A percentile compares a stretch with the other conserved stretches of the same genome.
These are phyloP conservation scores for Trichosurus vulpecula DNA, from an alignment of 2,797 vertebrate species.

Conservation along the genomic window DNA sequence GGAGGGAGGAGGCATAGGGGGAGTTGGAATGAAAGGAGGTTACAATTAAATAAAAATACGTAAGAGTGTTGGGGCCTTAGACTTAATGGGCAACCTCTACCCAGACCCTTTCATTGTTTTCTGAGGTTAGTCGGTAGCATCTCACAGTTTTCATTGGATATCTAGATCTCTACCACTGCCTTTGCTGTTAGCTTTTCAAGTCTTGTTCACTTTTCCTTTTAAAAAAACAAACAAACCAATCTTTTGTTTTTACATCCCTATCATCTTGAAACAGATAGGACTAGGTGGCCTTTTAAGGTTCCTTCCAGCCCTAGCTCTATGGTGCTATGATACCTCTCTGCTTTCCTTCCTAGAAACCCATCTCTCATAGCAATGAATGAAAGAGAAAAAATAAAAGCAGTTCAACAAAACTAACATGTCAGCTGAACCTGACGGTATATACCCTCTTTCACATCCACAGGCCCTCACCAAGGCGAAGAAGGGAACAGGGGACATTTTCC, in stretches of 20 bases:
- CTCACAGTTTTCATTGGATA: background rate
- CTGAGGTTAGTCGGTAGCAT: background rate
- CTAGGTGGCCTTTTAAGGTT: background rate
- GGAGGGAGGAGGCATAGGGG: background rate
- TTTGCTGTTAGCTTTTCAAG: background rate
- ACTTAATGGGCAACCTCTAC: background rate
- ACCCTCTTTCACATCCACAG: no score
- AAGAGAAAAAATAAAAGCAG: background rate
- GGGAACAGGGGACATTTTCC: background rate
- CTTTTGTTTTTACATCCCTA: background rate
- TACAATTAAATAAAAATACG: background rate
- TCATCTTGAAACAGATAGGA: background rate
- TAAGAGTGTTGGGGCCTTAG: background rate
- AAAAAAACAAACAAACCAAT: background rate
- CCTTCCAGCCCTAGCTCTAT: background rate
- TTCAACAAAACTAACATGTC: background rate
- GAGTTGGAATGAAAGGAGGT: background rate
- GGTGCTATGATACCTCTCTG: background rate
- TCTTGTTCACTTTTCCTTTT: background rate
- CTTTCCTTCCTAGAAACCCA: background rate
- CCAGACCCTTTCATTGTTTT: background rate
- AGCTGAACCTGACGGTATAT: background rate
- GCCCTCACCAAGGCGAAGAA: background rate
- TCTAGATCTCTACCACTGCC: background rate
- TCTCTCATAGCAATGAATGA: background rate